Evolutionary conservation across 2,888 invertebrate species (phyloP).

Genomic region (Pammene aurita): DNA sequence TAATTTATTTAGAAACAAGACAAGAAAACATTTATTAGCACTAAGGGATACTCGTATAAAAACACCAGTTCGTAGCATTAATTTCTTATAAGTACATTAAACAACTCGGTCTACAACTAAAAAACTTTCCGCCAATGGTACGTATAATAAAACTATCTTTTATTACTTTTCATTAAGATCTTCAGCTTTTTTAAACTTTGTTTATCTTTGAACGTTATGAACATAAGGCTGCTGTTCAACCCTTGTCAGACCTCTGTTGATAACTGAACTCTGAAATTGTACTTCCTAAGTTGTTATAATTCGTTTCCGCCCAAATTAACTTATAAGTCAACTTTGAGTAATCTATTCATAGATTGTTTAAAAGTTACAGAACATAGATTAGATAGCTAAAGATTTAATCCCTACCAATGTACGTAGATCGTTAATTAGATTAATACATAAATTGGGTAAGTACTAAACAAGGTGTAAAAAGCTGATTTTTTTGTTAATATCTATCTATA

Average conservation of each 20-base stretch:
- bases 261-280: slow-evolving; percentile 56
- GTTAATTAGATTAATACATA: no score
- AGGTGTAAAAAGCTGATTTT: no score
- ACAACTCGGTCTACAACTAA: background rate
- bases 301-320: slow-evolving; percentile 47
- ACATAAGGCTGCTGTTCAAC: slow-evolving; percentile 54
- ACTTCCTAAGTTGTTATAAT: slow-evolving; percentile 56
- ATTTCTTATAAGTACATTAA: background rate
- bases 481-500: no score
- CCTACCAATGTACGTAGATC: no score
- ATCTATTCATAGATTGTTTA: slow-evolving; percentile 4
- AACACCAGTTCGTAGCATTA: no score
- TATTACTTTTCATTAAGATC: slow-evolving; percentile 38
- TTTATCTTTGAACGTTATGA: slow-evolving; percentile 60
- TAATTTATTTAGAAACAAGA: background rate
- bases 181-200: slow-evolving; percentile 32
- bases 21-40: background rate
- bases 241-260: slow-evolving; percentile 66
- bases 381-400: background rate
- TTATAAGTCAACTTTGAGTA: slow-evolving; percentile 45
- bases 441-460: no score
- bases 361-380: background rate
- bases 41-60: no score
- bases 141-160: slow-evolving; percentile 25
- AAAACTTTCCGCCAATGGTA: slow-evolving; percentile 11